Evolutionary conservation across 2,113 vertebrate genomes (phyloP), one percentile per base, ranked within the genome.

Genomic region (Neodontobutis hainanensis): DNA sequence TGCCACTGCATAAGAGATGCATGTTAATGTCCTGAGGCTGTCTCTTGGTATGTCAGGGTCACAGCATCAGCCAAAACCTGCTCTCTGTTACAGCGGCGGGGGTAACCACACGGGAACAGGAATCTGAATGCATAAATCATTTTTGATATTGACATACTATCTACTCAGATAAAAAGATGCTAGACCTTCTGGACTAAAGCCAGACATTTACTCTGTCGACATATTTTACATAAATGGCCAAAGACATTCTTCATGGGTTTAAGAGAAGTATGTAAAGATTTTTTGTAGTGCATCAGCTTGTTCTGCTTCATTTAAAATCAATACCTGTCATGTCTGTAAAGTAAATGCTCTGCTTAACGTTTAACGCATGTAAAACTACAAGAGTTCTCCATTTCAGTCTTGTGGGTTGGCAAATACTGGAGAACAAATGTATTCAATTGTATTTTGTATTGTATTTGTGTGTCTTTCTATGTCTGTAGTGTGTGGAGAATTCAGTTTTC

Each of bases 211-310:
- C n/a, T 15, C 15, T 58, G 56, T 38, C 10, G 8, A 5, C 9
- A 11, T 58, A 43, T 40, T 56, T 34, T 52, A 52, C 27, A 32
- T 52, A 52, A 51, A 55, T 55, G 34, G 52, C 32, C 32, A 6
- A 8, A n/a, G 52, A 34, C 32, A n/a, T 32, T n/a, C 52, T 38
- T 8, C 7, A 55, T 8, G 14, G 52, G 12, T 55, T 55, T 38
- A n/a, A 55, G 34, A 36, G 52, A 34, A 55, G 38, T 55, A 35
- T 55, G 34, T 55, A 55, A 36, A 55, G 52, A n/a, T 34, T n/a
- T 55, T 36, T 55, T 55, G 32, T 55, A 55, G 52, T 34, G 15
- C 52, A 55, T 55, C 52, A 36, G 35, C 52, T 36, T 55, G 52
- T 55, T 55, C 14, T 38, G 34, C 52, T 7, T 8, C 52, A 12